Base-by-base conservation (phyloP, 1,140 invertebrate genomes). In the Hypsibius dujardini region DNA sequence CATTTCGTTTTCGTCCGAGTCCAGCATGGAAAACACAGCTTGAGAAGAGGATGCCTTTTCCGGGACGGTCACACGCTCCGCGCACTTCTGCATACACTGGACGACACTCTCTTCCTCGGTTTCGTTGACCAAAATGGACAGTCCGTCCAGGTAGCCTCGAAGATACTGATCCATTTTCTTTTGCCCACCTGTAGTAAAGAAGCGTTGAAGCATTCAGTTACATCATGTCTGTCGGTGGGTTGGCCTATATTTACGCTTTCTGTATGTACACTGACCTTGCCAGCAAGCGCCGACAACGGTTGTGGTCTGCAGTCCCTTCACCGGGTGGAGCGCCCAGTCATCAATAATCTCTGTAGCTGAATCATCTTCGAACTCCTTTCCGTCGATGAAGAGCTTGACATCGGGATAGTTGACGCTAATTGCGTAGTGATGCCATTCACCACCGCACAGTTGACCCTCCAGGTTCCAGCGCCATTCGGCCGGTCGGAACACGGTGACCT, bases 361-460 rank as follows among this genome's bases (percentile, higher is more conserved):
- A 75, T 90, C 87, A 70, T 84, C 83, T 2, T 86, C 83, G 81
- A 89, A 89, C 28, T 87, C 79, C 76, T 88, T 86, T 0, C 95
- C 95, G 80, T 98, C 95, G 72, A 96, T 46, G 69, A 45, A 72
- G 71, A 72, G 3, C 47, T 71, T 74, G 46, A 73, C 47, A 73
- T 90, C 88, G 0, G 91, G 88, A 83, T 93, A 91, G 69, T 81
- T 79, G 1, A 97, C 88, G 76, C 90, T 92, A 42, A 98, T 83
- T 0, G 92, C 89, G 81, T 94, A 98, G 79, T 97, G 92, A 84
- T 98, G 95, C 95, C 95, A 98, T 77, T 93, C 88, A 79, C 94
- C 89, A 80, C 98, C 95, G 82, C 95, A 97, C 2, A 95, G 89
- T 75, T 83, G 78, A 82, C 69, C 72, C 46, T 72, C 46, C 69